phyloP scores from a whole-genome alignment of 2,888 invertebrate genomes.

The Candidula unifasciata region DNA sequence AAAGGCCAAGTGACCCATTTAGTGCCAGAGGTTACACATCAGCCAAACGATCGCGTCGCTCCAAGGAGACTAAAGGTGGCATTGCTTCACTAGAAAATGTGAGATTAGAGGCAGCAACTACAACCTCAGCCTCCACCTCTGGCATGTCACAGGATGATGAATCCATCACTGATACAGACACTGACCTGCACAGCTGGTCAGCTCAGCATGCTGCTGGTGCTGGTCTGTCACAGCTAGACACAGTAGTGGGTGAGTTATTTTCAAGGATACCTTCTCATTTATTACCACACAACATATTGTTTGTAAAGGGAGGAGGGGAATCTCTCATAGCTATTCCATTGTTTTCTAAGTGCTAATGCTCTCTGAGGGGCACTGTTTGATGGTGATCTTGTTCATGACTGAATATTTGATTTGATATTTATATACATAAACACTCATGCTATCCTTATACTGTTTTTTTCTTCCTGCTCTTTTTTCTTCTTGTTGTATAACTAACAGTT shows the following conservation, averaged over 20 bases:
- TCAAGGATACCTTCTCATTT: neutral
- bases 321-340: too few relatives aligned
- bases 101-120: slow-evolving; percentile 23
- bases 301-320: too few relatives aligned
- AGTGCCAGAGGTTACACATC: slow-evolving; percentile 48
- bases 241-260: neutral
- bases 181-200: neutral
- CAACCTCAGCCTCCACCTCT: neutral
- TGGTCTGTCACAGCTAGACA: neutral
- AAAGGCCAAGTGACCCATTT: slow-evolving; percentile 44
- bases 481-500: too few relatives aligned
- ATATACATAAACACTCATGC: too few relatives aligned
- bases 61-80: slow-evolving; percentile 28
- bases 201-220: neutral
- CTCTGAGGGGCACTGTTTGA: too few relatives aligned
- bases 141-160: neutral
- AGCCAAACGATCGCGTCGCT: slow-evolving; percentile 40
- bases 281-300: too few relatives aligned
- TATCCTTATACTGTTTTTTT: too few relatives aligned
- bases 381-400: too few relatives aligned
- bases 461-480: too few relatives aligned
- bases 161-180: neutral
- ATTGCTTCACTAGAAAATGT: slow-evolving; percentile 16
- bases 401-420: too few relatives aligned
- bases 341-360: too few relatives aligned